phyloP scores from a whole-genome alignment of 2,113 vertebrate genomes.

The Zosterops hypoxanthus region DNA sequence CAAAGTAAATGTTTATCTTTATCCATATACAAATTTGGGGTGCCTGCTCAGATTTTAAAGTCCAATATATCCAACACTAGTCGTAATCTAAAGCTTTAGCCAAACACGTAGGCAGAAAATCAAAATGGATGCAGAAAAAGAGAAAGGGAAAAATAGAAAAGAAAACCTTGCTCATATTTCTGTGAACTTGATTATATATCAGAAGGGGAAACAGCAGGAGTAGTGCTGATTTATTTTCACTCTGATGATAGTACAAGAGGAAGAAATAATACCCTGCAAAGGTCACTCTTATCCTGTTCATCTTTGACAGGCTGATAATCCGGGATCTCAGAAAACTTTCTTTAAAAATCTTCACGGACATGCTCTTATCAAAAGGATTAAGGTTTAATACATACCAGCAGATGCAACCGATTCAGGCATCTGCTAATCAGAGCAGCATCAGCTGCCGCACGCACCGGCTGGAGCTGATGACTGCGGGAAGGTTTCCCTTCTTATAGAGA shows the following conservation, averaged over 20 bases:
- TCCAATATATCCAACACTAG: conserved; percentile 22
- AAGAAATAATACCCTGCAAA: conserved; percentile 54
- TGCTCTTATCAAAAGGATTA: conserved; percentile 65
- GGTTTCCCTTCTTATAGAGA: background rate
- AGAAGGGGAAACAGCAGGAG: conserved; percentile 22
- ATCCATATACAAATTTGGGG: conserved; percentile 38
- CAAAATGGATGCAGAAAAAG: conserved; percentile 4
- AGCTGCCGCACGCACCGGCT: background rate
- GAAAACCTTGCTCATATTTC: background rate
- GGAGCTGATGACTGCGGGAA: background rate
- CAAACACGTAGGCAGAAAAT: conserved; percentile 45
- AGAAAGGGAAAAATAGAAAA: background rate
- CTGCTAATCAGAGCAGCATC: conserved; percentile 29
- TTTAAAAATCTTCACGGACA: conserved; percentile 39
- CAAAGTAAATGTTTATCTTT: conserved; percentile 70
- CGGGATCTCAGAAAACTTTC: conserved; percentile 38
- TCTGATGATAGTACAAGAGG: conserved; percentile 3
- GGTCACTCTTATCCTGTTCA: conserved; percentile 52
- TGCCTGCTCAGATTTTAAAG: conserved; percentile 51
- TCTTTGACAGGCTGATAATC: conserved; percentile 56
- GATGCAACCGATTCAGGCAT: conserved; percentile 41
- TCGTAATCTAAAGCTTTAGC: conserved; percentile 15
- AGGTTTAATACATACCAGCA: conserved; percentile 58
- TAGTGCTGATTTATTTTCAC: conserved; percentile 27
- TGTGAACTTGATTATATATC: conserved; percentile 9